phyloP scores from a whole-genome alignment of 1,140 invertebrate genomes.

The Lithobius niger region DNA sequence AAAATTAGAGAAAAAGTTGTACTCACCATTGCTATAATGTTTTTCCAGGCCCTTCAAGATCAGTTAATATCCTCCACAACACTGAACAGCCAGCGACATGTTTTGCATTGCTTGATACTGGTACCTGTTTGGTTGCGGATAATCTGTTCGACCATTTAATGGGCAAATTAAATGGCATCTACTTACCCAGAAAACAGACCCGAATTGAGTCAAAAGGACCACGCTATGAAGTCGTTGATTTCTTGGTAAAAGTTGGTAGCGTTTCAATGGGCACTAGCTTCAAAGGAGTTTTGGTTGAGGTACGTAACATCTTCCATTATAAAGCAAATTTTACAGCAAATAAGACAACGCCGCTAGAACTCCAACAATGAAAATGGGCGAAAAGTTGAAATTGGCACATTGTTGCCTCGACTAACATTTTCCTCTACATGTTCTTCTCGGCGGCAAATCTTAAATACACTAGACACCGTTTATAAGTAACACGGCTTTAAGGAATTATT shows the following conservation, averaged over 20 bases:
- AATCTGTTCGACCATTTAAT: slow-evolving; percentile 80
- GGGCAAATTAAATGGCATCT: slow-evolving; percentile 72
- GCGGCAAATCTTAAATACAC: background rate
- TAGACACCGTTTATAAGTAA: background rate
- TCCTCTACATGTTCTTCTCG: no score
- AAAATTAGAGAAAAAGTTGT: no score
- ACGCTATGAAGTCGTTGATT: slow-evolving; percentile 82
- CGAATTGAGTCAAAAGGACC: slow-evolving; percentile 81
- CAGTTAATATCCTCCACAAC: slow-evolving; percentile 82
- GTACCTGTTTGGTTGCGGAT: slow-evolving; percentile 64
- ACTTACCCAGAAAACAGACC: slow-evolving; percentile 65
- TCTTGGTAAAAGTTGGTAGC: slow-evolving; percentile 83
- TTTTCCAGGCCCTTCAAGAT: slow-evolving; percentile 44
- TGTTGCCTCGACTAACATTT: no score
- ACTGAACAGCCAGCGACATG: slow-evolving; percentile 88
- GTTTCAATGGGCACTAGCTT: slow-evolving; percentile 86
- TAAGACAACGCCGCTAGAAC: background rate
- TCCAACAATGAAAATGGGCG: background rate
- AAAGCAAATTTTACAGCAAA: slow-evolving; percentile 7
- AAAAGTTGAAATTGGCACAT: no score
- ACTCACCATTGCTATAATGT: slow-evolving; percentile 9
- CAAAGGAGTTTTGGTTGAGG: slow-evolving; percentile 87
- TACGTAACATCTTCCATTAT: no score
- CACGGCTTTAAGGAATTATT: no score
- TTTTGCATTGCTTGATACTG: slow-evolving; percentile 74